These are phyloP conservation scores for Branchinecta lynchi DNA, from an alignment of 1,140 invertebrate species.

Conservation along the genomic window DNA sequence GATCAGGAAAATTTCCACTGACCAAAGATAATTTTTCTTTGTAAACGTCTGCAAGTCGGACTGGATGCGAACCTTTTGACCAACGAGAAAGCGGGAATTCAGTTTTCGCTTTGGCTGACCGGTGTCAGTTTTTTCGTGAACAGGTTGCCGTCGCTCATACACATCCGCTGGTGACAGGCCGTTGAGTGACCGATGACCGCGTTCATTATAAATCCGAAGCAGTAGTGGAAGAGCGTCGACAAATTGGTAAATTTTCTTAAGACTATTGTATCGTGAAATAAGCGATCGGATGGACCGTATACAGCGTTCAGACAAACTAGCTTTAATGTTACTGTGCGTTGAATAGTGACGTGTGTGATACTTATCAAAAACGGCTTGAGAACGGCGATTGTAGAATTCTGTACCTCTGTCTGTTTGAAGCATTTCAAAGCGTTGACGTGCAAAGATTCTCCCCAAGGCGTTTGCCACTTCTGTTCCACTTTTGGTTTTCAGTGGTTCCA, in stretches of 20 bases:
- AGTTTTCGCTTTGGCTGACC: background rate
- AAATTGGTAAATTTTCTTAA: background rate
- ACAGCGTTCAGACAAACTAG: background rate
- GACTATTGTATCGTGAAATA: background rate
- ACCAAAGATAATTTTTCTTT: background rate
- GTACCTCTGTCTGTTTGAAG: background rate
- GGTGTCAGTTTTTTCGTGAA: background rate
- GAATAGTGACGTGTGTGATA: background rate
- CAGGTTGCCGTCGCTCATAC: background rate
- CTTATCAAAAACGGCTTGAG: background rate
- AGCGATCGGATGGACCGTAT: background rate
- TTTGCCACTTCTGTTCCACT: background rate
- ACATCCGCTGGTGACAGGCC: background rate
- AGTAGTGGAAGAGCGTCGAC: background rate
- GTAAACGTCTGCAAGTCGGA: background rate
- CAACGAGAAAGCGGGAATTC: background rate
- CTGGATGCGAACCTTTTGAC: background rate
- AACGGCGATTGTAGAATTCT: background rate
- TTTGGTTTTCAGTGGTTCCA: constrained; percentile 1
- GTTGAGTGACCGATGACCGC: background rate
- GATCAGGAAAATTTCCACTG: background rate
- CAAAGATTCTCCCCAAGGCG: background rate
- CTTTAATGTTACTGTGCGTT: background rate
- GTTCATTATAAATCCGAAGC: background rate
- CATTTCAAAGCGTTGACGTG: background rate